These are phyloP conservation scores for Aphelocoma californica DNA, from an alignment of 2,797 vertebrate genomes.

Conservation along the genomic window DNA sequence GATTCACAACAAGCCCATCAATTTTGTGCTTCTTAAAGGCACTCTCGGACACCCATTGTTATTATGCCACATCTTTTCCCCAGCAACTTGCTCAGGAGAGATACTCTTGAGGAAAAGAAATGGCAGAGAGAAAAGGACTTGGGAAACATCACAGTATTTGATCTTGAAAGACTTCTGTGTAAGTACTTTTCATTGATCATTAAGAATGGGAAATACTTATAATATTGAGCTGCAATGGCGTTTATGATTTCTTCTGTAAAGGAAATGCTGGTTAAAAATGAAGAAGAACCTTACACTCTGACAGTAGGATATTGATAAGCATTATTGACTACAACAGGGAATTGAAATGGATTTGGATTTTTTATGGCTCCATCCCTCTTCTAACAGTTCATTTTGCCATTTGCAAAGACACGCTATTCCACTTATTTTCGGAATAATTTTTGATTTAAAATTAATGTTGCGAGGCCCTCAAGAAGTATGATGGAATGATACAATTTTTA, in stretches of 20 bases:
- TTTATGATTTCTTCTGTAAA: neutral
- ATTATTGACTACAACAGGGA: neutral
- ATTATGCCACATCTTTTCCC: neutral
- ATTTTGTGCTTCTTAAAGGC: neutral
- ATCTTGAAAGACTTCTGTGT: neutral
- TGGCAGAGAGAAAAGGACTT: neutral
- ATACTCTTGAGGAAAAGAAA: neutral
- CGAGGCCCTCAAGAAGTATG: neutral
- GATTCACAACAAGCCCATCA: neutral
- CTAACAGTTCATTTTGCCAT: neutral
- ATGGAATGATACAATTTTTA: slow-evolving; percentile 10
- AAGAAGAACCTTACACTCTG: neutral
- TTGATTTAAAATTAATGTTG: slow-evolving; percentile 7
- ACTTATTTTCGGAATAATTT: neutral
- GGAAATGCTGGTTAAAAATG: neutral
- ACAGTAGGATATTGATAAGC: neutral
- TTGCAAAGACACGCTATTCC: neutral
- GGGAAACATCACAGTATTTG: neutral
- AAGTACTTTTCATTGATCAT: neutral
- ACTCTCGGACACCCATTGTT: neutral
- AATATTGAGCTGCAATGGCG: neutral
- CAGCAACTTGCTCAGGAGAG: neutral
- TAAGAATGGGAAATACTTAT: neutral
- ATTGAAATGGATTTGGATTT: neutral
- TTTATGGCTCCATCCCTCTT: neutral